phyloP scores from a whole-genome alignment of 2,797 vertebrate species.

The Heterohyrax brucei region DNA sequence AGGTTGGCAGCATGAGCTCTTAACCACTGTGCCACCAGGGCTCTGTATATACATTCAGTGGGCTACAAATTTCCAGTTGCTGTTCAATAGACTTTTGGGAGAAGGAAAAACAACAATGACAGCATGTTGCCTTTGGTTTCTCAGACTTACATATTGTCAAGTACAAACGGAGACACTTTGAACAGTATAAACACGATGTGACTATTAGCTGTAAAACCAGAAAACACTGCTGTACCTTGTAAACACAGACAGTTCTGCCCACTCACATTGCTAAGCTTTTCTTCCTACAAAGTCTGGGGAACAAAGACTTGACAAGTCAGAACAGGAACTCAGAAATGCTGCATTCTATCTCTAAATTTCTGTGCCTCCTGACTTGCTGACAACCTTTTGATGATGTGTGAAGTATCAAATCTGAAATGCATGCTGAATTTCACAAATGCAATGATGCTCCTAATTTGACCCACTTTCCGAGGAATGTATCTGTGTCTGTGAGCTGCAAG shows the following conservation, averaged over 20 bases:
- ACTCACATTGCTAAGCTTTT: conserved; percentile 33
- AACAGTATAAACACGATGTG: conserved; percentile 58
- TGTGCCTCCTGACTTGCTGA: conserved; percentile 62
- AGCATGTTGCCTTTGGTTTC: conserved; percentile 46
- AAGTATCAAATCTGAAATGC: conserved; percentile 71
- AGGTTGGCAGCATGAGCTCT: too few relatives aligned
- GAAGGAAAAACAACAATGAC: background rate
- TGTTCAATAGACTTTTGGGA: background rate
- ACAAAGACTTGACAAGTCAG: conserved; percentile 67
- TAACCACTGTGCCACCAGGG: too few relatives aligned
- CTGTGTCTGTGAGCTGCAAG: background rate
- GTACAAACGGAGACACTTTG: conserved; percentile 52
- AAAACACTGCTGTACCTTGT: conserved; percentile 55
- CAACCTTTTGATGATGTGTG: conserved; percentile 75
- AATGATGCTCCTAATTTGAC: conserved; percentile 40
- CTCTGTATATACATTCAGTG: background rate
- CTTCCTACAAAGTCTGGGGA: conserved; percentile 62
- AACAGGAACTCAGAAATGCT: conserved; percentile 70
- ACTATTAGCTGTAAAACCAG: conserved; percentile 49
- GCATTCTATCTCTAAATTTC: conserved; percentile 64
- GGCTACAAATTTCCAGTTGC: conserved; percentile 39
- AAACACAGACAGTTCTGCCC: conserved; percentile 59
- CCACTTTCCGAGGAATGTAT: conserved; percentile 28
- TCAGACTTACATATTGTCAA: conserved; percentile 49
- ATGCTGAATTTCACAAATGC: conserved; percentile 63